phyloP scores from a whole-genome alignment of 2,797 vertebrate species.

The Pangasius macronema region DNA sequence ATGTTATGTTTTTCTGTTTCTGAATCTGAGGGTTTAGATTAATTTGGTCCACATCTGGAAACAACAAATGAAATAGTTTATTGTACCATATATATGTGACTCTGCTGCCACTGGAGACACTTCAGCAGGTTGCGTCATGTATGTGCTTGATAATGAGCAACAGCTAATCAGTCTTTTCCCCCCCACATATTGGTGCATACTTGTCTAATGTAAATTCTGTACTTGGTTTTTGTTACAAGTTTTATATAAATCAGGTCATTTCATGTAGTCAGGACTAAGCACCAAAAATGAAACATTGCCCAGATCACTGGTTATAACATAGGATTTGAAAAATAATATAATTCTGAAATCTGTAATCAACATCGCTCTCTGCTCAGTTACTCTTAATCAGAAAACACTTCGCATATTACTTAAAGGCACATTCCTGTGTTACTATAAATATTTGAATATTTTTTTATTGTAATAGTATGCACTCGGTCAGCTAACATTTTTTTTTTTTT shows the following conservation, averaged over 20 bases:
- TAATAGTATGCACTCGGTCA: neutral
- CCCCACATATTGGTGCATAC: neutral
- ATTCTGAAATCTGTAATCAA: neutral
- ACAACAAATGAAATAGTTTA: slow-evolving; percentile 50
- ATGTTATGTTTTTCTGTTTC: neutral
- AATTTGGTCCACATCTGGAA: slow-evolving; percentile 21
- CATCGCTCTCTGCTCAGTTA: neutral
- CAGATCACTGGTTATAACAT: slow-evolving; percentile 20
- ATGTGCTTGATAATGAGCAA: slow-evolving; percentile 28
- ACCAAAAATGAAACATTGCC: neutral
- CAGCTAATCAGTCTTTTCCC: neutral
- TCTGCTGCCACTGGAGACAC: slow-evolving; percentile 52
- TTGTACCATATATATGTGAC: slow-evolving; percentile 77
- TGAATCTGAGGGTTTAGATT: slow-evolving; percentile 3
- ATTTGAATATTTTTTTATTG: neutral
- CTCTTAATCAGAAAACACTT: neutral
- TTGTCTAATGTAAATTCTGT: slow-evolving; percentile 9
- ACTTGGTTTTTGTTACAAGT: neutral
- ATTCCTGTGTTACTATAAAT: neutral
- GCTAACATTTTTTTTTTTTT: neutral
- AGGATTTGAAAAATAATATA: neutral
- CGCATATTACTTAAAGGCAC: neutral
- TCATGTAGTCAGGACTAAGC: neutral
- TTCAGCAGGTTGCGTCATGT: slow-evolving; percentile 26
- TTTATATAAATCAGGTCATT: neutral